Evolutionary conservation across 2,888 invertebrate species (phyloP).

Genomic region (Aphidius colemani): DNA sequence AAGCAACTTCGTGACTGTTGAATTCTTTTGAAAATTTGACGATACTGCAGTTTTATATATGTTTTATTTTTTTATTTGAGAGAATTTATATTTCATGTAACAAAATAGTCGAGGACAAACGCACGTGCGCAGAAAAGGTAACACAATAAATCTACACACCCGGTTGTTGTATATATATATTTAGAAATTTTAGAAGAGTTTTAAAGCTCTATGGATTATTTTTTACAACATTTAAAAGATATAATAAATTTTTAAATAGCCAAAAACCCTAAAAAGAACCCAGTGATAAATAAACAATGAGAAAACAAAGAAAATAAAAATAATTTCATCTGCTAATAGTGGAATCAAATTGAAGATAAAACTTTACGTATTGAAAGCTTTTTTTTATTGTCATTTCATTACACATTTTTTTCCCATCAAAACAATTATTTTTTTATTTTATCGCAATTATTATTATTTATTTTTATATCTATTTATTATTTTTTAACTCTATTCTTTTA

Average conservation of each 20-base stretch:
- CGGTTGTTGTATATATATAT: conserved; percentile 10
- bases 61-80: too few relatives aligned
- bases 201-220: background rate
- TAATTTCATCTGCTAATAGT: conserved; percentile 24
- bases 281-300: background rate
- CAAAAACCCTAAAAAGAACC: background rate
- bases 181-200: conserved; percentile 3
- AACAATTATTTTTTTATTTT: too few relatives aligned
- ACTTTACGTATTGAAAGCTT: conserved; percentile 15
- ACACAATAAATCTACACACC: conserved; percentile 18
- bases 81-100: conserved; percentile 12
- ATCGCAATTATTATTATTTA: too few relatives aligned
- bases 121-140: conserved; percentile 16
- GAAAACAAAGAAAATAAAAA: background rate
- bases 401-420: background rate
- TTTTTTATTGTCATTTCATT: conserved; percentile 11
- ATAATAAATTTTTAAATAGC: background rate
- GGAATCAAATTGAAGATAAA: conserved; percentile 5
- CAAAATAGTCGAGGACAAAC: conserved; percentile 19
- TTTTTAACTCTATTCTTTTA: background rate
- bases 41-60: background rate
- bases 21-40: conserved; percentile 8
- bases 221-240: too few relatives aligned
- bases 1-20: conserved; percentile 13
- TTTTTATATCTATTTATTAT: background rate